A percentile compares a stretch with the other conserved stretches of the same genome.
phyloP scores from a whole-genome alignment of 2,888 invertebrate species.

The Cremastinae sp. region DNA sequence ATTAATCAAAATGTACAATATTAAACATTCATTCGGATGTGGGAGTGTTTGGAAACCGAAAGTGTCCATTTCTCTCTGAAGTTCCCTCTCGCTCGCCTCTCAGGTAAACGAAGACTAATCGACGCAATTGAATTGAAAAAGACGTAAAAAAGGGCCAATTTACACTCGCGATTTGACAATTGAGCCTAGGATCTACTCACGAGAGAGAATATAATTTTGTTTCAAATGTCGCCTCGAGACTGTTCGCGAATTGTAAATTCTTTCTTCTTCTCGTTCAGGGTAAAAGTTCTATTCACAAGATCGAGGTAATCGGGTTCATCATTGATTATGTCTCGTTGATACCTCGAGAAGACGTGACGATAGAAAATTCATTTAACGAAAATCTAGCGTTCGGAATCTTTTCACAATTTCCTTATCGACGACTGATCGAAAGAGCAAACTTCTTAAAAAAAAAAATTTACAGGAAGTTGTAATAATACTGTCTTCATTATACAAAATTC shows the following conservation, averaged over 20 bases:
- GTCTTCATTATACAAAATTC: conserved; percentile 40
- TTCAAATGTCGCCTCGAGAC: no score
- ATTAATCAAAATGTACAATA: conserved; percentile 64
- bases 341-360: conserved; percentile 49
- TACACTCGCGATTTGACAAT: conserved; percentile 52
- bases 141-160: conserved; percentile 35
- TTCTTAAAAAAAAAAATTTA: not conserved
- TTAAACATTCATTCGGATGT: conserved; percentile 44
- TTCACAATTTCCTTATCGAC: not conserved
- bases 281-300: conserved; percentile 42
- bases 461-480: conserved; percentile 51
- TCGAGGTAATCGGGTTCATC: conserved; percentile 59
- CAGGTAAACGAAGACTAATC: conserved; percentile 40
- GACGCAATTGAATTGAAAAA: conserved; percentile 33
- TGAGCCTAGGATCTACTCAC: conserved; percentile 44
- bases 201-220: conserved; percentile 12
- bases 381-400: not conserved
- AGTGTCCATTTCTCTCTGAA: not conserved
- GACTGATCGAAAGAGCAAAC: conserved; percentile 2
- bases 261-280: conserved; percentile 17
- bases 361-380: conserved; percentile 17
- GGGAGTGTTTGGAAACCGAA: conserved; percentile 10
- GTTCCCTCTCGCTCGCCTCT: not conserved
- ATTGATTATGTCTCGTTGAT: conserved; percentile 19
- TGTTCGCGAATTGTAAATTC: conserved; percentile 41